Evolutionary conservation across 2,888 invertebrate species (phyloP).

Genomic region (Melinopterus prodromus): DNA sequence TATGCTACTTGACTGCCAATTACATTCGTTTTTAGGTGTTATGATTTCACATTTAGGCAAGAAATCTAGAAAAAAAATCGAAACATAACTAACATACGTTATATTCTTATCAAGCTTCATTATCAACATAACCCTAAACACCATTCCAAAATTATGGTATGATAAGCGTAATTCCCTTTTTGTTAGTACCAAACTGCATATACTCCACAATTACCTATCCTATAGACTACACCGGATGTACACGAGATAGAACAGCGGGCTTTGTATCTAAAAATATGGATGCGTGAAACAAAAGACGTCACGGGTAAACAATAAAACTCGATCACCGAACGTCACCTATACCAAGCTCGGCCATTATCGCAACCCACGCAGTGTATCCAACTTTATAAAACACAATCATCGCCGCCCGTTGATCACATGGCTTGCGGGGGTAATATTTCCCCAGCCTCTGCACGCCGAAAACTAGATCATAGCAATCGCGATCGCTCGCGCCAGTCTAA

Average conservation of each 20-base stretch:
- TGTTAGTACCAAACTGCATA: too few relatives aligned
- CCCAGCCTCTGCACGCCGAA: background rate
- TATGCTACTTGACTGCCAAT: too few relatives aligned
- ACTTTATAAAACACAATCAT: conserved; percentile 10
- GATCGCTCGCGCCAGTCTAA: background rate
- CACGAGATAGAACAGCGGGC: background rate
- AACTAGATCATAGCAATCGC: background rate
- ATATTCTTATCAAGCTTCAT: too few relatives aligned
- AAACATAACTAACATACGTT: too few relatives aligned
- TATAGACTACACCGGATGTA: background rate
- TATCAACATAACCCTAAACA: too few relatives aligned
- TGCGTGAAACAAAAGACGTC: conserved; percentile 22
- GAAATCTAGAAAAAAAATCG: too few relatives aligned
- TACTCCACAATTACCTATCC: background rate
- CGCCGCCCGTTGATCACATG: background rate
- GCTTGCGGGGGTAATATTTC: background rate
- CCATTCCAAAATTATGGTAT: too few relatives aligned
- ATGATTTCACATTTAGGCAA: too few relatives aligned
- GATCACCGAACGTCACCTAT: conserved; percentile 6
- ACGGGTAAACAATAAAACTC: conserved; percentile 16
- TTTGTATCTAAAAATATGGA: conserved; percentile 18
- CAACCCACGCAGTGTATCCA: conserved; percentile 17
- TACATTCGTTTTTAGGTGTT: too few relatives aligned
- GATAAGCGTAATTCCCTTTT: too few relatives aligned
- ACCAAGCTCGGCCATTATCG: background rate